These are phyloP conservation scores for Cheilosia impressa DNA, from an alignment of 2,888 invertebrate genomes.

Conservation along the genomic window DNA sequence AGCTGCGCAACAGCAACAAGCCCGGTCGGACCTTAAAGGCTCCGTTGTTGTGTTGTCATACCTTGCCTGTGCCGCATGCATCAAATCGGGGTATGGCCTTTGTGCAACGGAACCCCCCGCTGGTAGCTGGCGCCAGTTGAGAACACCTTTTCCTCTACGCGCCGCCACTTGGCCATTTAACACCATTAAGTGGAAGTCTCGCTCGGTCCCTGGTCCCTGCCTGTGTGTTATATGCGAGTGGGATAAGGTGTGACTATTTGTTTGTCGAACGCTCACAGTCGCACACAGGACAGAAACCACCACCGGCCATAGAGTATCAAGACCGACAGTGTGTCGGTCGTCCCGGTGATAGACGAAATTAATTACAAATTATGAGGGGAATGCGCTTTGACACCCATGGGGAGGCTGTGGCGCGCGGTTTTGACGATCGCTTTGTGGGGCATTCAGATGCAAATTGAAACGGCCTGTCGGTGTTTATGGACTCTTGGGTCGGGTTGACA, in stretches of 20 bases:
- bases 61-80: constrained; percentile 8
- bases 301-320: constrained; percentile 23
- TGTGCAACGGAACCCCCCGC: constrained; percentile 60
- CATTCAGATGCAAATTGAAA: constrained; percentile 67
- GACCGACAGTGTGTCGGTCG: background rate
- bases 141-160: constrained; percentile 70
- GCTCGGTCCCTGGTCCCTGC: constrained; percentile 30
- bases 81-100: constrained; percentile 52
- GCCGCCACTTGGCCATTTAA: constrained; percentile 73
- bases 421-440: constrained; percentile 48
- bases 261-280: constrained; percentile 36
- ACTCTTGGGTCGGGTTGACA: constrained; percentile 34
- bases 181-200: constrained; percentile 71
- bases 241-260: constrained; percentile 73
- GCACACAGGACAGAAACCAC: background rate
- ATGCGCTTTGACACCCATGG: constrained; percentile 66
- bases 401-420: constrained; percentile 42
- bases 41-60: constrained; percentile 43
- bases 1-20: constrained; percentile 25
- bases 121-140: constrained; percentile 73
- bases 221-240: constrained; percentile 18
- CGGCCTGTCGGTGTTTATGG: constrained; percentile 28
- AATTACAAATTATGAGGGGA: constrained; percentile 65
- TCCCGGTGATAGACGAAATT: constrained; percentile 51
- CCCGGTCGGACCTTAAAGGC: constrained; percentile 35